Base-by-base conservation (phyloP, 2,888 invertebrate species). In the Drosophila eohydei region DNA sequence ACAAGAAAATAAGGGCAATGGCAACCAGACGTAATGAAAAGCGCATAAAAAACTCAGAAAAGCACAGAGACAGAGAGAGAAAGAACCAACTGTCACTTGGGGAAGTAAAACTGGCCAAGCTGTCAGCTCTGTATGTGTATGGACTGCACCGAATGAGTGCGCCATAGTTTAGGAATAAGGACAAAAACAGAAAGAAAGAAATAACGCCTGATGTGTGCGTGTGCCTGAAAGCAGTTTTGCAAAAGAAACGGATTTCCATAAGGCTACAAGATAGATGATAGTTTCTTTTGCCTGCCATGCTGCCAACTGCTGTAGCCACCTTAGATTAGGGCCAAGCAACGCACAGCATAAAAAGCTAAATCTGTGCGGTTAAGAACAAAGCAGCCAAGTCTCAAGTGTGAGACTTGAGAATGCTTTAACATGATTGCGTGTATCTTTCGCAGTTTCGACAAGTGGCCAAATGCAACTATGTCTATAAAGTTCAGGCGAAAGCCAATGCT, bases 1-100 rank as follows among this genome's bases (percentile, higher is more conserved):
- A 81, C 81, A 84, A 81, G 76, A 84, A 81, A 80, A 88, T 76
- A 82, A 79, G 80, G 70, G 73, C 74, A 78, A 80, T 84, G 74
- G 59, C 66, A 78, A 67, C 58, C 68, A 77, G 68, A 74, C 56
- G 71, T 75, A 82, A 66, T 77, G 79, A 75, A 74, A 77, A 58
- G 68, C 56, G 60, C 58, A 78, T 61, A 72, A 72, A 70, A 71
- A 70, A 66, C 41, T 16, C 59, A 43, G 46, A 48, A 48, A 61
- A 48, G 56, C 36, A 21, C 41, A n/a, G 21, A 34, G 32, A 21
- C 11, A 58, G 2, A 54, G 30, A 40, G 14, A 43, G 40, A 59
- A 41, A 59, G 28, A 1, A 21, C 21, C 4, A 57, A 74, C 66
- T 74, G 65, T 74, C 74, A 74, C 57, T 57, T 40, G 55, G 44